Conservation (phyloP, 2,888 invertebrate genomes). For the Chrysolina americana region DNA sequence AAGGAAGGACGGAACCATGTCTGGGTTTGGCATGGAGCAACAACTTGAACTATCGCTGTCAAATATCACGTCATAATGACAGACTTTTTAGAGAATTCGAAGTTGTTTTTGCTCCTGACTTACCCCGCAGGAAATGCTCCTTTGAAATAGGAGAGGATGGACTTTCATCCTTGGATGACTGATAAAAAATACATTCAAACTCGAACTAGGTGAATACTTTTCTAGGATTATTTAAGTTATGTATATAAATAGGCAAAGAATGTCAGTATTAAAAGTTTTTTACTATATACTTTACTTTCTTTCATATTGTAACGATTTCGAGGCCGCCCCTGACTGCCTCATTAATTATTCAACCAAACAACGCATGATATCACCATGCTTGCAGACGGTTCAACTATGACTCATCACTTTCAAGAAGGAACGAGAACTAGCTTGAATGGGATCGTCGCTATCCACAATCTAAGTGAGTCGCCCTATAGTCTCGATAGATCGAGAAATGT, state of each 20-base stretch:
- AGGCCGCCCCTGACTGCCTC: no score
- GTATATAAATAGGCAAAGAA: neutral
- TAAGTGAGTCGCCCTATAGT: no score
- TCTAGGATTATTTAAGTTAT: neutral
- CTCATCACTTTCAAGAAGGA: no score
- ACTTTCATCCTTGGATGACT: neutral
- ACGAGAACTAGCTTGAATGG: no score
- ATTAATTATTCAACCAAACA: no score
- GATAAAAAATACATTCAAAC: neutral
- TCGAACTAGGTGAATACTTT: neutral
- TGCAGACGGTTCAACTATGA: no score
- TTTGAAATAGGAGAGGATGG: slow-evolving; percentile 70
- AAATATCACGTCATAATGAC: slow-evolving; percentile 66
- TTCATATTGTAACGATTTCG: no score
- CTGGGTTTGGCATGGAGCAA: slow-evolving; percentile 80
- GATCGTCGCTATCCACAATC: no score
- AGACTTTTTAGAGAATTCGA: slow-evolving; percentile 68
- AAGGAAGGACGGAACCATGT: slow-evolving; percentile 71
- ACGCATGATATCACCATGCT: no score
- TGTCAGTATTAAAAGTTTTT: no score
- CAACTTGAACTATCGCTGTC: slow-evolving; percentile 74
- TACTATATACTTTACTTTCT: no score
- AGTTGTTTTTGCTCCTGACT: slow-evolving; percentile 75
- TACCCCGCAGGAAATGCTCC: slow-evolving; percentile 69
- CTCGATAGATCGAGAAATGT: no score